These are phyloP conservation scores for Napeogenes sylphis DNA, from an alignment of 2,888 invertebrate species.

Conservation along the genomic window DNA sequence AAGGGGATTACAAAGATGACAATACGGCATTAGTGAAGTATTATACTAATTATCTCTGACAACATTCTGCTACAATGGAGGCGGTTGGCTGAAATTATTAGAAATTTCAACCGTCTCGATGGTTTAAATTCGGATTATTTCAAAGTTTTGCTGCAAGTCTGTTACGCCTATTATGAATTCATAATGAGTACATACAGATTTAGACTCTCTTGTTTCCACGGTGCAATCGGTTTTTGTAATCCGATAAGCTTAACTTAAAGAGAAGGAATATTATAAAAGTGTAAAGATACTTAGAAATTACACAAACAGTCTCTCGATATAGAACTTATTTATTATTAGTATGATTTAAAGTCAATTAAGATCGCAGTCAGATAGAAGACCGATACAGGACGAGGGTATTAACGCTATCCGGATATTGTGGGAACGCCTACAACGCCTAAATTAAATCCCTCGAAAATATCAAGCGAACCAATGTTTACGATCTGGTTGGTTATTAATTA, in stretches of 20 bases:
- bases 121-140: slow-evolving; percentile 21
- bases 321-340: not conserved
- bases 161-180: slow-evolving; percentile 7
- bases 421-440: not conserved
- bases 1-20: not conserved
- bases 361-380: not conserved
- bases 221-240: no score
- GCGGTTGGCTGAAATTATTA: slow-evolving; percentile 13
- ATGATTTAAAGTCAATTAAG: slow-evolving; percentile 2
- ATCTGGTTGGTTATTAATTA: no score
- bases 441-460: not conserved
- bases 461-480: not conserved
- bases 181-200: slow-evolving; percentile 3
- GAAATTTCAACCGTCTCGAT: slow-evolving; percentile 16
- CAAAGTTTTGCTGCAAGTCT: slow-evolving; percentile 13
- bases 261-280: no score
- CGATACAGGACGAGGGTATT: not conserved
- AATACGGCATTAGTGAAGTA: slow-evolving; percentile 10
- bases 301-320: not conserved
- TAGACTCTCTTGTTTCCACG: not conserved
- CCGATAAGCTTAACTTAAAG: no score
- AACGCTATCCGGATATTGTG: not conserved
- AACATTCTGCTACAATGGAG: slow-evolving; percentile 18
- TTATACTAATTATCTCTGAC: slow-evolving; percentile 24
- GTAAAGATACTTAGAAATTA: no score